phyloP scores from a whole-genome alignment of 2,888 invertebrate genomes.

The Parnassius orleans region DNA sequence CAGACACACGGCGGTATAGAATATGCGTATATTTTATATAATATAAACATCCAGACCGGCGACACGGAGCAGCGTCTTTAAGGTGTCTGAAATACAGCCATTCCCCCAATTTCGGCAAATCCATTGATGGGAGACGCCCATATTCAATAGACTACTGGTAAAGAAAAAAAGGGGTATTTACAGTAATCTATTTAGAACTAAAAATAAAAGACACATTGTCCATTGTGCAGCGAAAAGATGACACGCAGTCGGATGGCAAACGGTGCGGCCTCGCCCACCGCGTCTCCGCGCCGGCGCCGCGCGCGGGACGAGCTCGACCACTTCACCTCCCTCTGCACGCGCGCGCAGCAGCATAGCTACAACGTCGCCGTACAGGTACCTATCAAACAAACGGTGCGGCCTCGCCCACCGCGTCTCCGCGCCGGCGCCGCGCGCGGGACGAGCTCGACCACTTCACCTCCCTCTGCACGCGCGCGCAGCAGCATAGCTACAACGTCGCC shows the following conservation, averaged over 20 bases:
- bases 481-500: slow-evolving; percentile 60
- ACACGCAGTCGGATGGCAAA: slow-evolving; percentile 47
- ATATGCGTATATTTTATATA: too few relatives aligned
- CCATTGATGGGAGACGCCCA: too few relatives aligned
- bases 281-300: slow-evolving; percentile 40
- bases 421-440: slow-evolving; percentile 48
- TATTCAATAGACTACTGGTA: too few relatives aligned
- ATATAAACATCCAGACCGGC: too few relatives aligned
- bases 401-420: slow-evolving; percentile 37
- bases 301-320: slow-evolving; percentile 58
- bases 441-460: slow-evolving; percentile 65
- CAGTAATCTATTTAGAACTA: too few relatives aligned
- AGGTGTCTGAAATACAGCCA: too few relatives aligned
- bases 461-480: slow-evolving; percentile 56
- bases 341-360: slow-evolving; percentile 54
- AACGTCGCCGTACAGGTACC: too few relatives aligned
- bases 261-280: slow-evolving; percentile 49
- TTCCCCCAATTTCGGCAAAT: too few relatives aligned
- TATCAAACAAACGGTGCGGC: slow-evolving; percentile 60
- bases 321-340: slow-evolving; percentile 62
- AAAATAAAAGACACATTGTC: background rate
- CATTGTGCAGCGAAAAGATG: slow-evolving; percentile 42
- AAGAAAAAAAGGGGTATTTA: too few relatives aligned
- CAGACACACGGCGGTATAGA: too few relatives aligned
- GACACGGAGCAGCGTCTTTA: too few relatives aligned